Conservation (phyloP, 2,797 vertebrate species). For the Protonibea diacanthus region DNA sequence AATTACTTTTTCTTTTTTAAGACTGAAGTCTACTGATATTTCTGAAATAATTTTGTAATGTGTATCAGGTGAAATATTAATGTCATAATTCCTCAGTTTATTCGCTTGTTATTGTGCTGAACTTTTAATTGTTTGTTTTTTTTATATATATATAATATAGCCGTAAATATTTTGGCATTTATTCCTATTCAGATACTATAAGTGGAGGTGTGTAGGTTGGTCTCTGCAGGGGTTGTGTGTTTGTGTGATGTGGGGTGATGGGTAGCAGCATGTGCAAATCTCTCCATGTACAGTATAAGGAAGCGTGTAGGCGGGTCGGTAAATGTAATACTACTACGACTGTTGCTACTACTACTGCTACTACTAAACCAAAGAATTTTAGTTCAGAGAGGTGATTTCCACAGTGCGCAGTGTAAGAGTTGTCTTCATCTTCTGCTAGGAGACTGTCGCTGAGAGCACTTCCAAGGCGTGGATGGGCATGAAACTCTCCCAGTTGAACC, state of each 20-base stretch:
- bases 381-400: neutral
- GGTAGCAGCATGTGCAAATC: neutral
- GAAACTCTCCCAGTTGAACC: conserved; percentile 6
- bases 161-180: conserved; percentile 15
- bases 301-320: neutral
- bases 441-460: neutral
- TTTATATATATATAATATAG: conserved; percentile 5
- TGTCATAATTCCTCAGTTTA: neutral
- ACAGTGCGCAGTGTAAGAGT: neutral
- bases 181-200: neutral
- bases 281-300: neutral
- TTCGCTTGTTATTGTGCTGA: conserved; percentile 3
- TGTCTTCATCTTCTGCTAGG: neutral
- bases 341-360: neutral
- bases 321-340: neutral
- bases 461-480: neutral
- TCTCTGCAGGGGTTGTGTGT: conserved; percentile 18
- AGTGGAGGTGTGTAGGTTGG: conserved; percentile 1
- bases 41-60: neutral
- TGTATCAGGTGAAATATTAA: conserved; percentile 22
- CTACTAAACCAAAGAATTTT: neutral
- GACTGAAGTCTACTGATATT: neutral
- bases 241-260: conserved; percentile 3
- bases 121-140: neutral
- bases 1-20: too few relatives aligned